phyloP scores from a whole-genome alignment of 2,888 invertebrate species.

The Plebejus argus region DNA sequence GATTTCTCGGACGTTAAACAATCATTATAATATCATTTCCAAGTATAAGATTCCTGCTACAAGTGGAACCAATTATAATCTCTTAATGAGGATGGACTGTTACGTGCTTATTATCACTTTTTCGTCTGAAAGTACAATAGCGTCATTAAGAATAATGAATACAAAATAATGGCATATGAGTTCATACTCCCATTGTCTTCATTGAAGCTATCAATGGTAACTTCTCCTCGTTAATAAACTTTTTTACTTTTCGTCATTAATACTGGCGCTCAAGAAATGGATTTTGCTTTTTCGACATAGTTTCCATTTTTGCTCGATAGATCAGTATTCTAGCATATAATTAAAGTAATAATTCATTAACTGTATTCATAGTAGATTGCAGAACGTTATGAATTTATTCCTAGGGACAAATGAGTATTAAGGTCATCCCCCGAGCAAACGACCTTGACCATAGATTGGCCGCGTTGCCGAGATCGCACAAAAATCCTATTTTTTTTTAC shows the following conservation, averaged over 20 bases:
- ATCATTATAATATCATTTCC: neutral
- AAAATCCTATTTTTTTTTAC: no score
- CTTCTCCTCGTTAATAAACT: neutral
- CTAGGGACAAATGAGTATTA: no score
- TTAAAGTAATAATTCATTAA: neutral
- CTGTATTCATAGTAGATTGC: neutral
- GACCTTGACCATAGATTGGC: no score
- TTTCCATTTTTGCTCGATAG: neutral
- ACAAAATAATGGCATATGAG: conserved; percentile 19
- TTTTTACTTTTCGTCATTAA: neutral
- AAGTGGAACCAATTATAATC: conserved; percentile 15
- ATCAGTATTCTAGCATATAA: neutral
- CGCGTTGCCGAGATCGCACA: no score
- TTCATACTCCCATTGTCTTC: neutral
- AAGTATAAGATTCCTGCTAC: neutral
- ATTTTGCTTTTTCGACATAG: neutral
- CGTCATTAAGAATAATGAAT: conserved; percentile 23
- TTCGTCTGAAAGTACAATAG: neutral
- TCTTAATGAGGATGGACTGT: neutral
- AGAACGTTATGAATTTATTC: neutral
- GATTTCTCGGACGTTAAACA: neutral
- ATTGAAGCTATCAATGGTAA: neutral
- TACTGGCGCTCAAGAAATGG: neutral
- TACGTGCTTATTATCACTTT: conserved; percentile 19
- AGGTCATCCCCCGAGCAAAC: no score